Conservation (phyloP, 2,797 vertebrate genomes). For the Microchirus variegatus region DNA sequence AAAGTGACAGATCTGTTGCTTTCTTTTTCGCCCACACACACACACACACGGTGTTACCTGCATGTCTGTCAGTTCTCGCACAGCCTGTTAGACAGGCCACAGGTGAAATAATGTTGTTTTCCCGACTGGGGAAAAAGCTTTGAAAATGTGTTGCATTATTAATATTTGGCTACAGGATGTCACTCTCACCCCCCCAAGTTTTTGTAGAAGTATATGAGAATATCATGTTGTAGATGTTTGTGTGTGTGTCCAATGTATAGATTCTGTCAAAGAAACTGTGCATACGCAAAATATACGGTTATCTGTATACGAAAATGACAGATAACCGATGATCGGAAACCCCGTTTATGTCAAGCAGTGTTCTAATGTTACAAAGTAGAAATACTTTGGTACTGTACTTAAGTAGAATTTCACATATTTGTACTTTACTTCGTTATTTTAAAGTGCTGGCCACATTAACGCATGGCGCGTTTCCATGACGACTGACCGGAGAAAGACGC, state of each 20-base stretch:
- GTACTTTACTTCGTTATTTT: no score
- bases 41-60: constrained; percentile 44
- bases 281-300: no score
- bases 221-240: constrained; percentile 6
- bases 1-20: constrained; percentile 66
- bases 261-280: constrained; percentile 12
- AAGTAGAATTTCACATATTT: no score
- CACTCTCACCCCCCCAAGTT: constrained; percentile 26
- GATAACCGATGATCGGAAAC: no score
- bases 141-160: constrained; percentile 73
- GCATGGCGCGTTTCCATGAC: no score
- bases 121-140: constrained; percentile 65
- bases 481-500: no score
- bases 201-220: constrained; percentile 20
- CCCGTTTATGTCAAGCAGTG: no score
- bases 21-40: constrained; percentile 39
- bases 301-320: no score
- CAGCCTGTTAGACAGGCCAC: constrained; percentile 73
- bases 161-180: constrained; percentile 68
- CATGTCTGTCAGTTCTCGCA: constrained; percentile 63
- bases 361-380: no score
- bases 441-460: no score
- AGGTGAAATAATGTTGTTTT: constrained; percentile 75
- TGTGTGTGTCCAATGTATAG: background rate
- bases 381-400: no score